Percentiles rank a stretch among this genome's conserved stretches.
Evolutionary conservation across 2,113 vertebrate species (phyloP).

Genomic region (Xiphophorus maculatus): DNA sequence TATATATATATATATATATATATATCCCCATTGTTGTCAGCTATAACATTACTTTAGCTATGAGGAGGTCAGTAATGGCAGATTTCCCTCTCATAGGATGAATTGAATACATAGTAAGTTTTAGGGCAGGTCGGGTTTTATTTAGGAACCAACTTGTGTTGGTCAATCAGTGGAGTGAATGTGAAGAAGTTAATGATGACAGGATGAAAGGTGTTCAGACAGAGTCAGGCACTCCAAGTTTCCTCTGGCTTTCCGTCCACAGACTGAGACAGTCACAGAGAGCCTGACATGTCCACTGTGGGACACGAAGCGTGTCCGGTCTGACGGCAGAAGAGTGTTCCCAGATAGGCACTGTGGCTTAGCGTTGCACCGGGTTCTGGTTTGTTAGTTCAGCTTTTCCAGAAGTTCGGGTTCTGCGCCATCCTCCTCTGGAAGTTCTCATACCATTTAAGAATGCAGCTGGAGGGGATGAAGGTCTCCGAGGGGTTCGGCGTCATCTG

Average conservation of each 20-base stretch:
- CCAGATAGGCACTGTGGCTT: not conserved
- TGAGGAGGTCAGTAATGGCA: no score
- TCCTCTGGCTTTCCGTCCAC: not conserved
- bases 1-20: no score
- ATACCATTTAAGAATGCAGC: conserved; percentile 93
- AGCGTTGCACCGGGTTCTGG: not conserved
- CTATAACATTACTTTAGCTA: no score
- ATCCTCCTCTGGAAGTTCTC: conserved; percentile 95
- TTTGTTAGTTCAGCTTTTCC: conserved; percentile 82
- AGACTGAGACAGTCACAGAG: no score
- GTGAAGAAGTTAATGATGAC: not conserved
- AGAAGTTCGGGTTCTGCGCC: conserved; percentile 94
- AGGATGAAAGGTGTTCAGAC: not conserved
- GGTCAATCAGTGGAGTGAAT: not conserved
- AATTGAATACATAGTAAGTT: not conserved
- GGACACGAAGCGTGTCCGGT: not conserved
- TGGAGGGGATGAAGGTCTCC: conserved; percentile 94
- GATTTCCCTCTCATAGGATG: no score
- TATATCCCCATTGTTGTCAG: no score
- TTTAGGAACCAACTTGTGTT: not conserved
- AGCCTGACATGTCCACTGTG: not conserved
- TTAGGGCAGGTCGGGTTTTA: not conserved
- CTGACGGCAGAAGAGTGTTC: not conserved
- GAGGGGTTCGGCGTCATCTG: conserved; percentile 93
- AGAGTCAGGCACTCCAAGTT: not conserved